phyloP scores from a whole-genome alignment of 2,113 vertebrate genomes.

The Amazona vittata region DNA sequence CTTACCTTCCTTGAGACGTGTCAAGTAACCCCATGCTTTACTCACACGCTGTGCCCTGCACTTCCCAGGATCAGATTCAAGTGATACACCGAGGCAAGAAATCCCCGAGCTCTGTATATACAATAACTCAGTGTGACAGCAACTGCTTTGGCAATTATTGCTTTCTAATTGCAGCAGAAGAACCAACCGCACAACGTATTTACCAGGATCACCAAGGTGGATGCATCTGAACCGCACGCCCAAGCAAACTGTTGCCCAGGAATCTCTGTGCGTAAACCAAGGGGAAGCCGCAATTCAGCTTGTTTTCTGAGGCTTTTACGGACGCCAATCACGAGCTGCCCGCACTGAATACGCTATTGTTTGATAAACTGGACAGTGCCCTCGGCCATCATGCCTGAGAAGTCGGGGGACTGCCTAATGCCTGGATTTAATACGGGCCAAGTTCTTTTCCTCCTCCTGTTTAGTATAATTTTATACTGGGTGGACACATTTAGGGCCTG shows the following conservation, averaged over 20 bases:
- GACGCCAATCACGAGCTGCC: background rate
- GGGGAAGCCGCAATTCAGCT: background rate
- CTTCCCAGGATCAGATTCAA: background rate
- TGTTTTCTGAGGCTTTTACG: background rate
- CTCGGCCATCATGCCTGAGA: background rate
- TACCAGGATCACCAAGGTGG: background rate
- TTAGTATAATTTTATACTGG: conserved; percentile 74
- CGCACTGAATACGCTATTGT: background rate
- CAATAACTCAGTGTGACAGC: background rate
- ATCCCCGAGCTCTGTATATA: background rate
- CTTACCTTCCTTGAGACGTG: background rate
- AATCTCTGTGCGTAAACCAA: background rate
- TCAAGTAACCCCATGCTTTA: background rate
- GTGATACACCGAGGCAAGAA: background rate
- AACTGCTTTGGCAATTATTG: background rate
- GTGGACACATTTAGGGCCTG: conserved; percentile 75
- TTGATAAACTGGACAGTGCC: background rate
- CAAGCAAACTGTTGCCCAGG: background rate
- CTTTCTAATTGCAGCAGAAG: background rate
- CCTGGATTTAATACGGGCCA: conserved; percentile 62
- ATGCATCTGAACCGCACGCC: background rate
- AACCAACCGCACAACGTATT: background rate
- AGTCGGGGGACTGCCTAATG: background rate
- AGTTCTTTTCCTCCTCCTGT: conserved; percentile 39
- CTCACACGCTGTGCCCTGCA: background rate